These are phyloP conservation scores for Lithophane semibrunnea DNA, from an alignment of 2,888 invertebrate genomes.

Conservation along the genomic window DNA sequence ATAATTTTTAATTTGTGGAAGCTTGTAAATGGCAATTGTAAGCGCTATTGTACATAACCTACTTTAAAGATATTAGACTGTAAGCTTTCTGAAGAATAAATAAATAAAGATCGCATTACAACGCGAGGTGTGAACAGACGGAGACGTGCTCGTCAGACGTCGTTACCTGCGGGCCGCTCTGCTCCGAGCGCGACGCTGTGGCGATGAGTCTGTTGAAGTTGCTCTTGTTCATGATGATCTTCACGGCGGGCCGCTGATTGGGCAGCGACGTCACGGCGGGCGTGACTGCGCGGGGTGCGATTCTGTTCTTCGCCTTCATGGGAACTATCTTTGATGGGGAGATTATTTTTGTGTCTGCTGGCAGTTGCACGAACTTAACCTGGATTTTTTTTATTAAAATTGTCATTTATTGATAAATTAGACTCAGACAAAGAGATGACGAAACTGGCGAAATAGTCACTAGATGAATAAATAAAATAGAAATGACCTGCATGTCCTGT, in stretches of 20 bases:
- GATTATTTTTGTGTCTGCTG: constrained; percentile 68
- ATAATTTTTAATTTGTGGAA: no score
- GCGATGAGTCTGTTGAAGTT: constrained; percentile 79
- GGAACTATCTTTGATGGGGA: constrained; percentile 63
- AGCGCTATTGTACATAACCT: no score
- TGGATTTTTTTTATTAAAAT: background rate
- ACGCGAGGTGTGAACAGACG: background rate
- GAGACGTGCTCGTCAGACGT: background rate
- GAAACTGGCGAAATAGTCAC: background rate
- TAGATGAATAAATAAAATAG: background rate
- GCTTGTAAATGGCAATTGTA: no score
- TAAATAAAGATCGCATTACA: background rate
- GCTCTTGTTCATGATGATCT: constrained; percentile 85
- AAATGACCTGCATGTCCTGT: constrained; percentile 70
- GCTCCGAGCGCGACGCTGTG: constrained; percentile 56
- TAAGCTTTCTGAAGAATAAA: no score
- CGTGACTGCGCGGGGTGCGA: constrained; percentile 21
- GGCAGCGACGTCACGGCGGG: constrained; percentile 28
- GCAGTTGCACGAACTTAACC: constrained; percentile 78
- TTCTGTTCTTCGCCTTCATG: constrained; percentile 50
- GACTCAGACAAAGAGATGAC: background rate
- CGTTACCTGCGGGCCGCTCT: constrained; percentile 23
- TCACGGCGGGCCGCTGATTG: constrained; percentile 80
- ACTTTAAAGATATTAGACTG: no score
- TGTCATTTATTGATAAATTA: background rate